Conservation (phyloP, 2,797 vertebrate genomes). For the Siniperca undulata region DNA sequence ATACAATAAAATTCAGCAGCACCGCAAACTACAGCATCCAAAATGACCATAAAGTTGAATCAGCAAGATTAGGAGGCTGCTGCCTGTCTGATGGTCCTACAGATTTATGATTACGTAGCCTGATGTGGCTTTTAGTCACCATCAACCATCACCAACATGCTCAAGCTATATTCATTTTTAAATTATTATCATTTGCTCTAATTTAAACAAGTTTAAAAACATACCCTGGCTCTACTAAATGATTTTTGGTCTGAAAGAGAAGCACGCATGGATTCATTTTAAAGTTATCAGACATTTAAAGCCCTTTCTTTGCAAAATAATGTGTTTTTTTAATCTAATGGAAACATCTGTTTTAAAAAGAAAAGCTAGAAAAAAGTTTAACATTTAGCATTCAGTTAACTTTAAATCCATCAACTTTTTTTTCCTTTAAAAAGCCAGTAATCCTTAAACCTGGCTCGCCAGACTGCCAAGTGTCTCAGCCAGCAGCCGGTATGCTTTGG, state of each 20-base stretch:
- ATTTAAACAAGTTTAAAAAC: not conserved
- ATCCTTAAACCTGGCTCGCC: slow-evolving; percentile 32
- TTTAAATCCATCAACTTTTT: slow-evolving; percentile 46
- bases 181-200: not conserved
- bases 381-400: slow-evolving; percentile 33
- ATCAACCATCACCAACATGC: not conserved
- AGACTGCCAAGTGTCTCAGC: slow-evolving; percentile 33
- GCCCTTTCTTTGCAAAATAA: not conserved
- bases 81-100: not conserved
- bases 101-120: not conserved
- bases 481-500: slow-evolving; percentile 47
- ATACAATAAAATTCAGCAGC: not conserved
- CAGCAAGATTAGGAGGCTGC: not conserved
- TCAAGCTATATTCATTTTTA: not conserved
- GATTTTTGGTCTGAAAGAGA: not conserved
- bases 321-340: not conserved
- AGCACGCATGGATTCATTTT: not conserved
- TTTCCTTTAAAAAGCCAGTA: slow-evolving; percentile 25
- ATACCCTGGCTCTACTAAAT: not conserved
- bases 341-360: not conserved
- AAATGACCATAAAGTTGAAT: not conserved
- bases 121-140: not conserved
- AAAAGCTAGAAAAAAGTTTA: slow-evolving; percentile 29
- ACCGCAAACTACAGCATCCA: not conserved
- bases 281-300: not conserved